phyloP scores from a whole-genome alignment of 2,113 vertebrate genomes.

The Passer domesticus region DNA sequence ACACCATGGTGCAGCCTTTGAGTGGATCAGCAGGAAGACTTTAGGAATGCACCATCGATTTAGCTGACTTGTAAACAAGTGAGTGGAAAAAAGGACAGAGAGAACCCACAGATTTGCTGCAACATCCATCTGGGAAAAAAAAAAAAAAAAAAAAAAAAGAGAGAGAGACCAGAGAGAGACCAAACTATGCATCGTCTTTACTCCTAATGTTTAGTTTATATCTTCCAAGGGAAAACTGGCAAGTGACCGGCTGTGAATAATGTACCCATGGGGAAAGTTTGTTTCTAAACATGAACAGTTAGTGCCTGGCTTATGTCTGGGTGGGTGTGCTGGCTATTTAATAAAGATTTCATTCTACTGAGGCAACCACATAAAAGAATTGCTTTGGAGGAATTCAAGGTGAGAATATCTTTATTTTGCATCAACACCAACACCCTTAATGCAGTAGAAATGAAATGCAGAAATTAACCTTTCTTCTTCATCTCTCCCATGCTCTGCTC shows the following conservation, averaged over 20 bases:
- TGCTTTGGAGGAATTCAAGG: slow-evolving; percentile 51
- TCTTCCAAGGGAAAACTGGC: slow-evolving; percentile 51
- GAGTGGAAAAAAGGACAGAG: background rate
- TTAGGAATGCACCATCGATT: background rate
- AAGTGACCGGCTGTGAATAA: slow-evolving; percentile 55
- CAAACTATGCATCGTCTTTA: background rate
- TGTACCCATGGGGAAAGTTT: slow-evolving; percentile 57
- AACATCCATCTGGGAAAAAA: background rate
- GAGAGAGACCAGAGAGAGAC: background rate
- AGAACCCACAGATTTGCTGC: background rate
- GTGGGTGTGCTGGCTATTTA: slow-evolving; percentile 50
- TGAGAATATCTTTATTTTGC: slow-evolving; percentile 50
- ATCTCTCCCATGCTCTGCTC: background rate
- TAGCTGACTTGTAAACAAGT: background rate
- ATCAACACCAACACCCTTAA: slow-evolving; percentile 4
- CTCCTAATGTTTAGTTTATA: slow-evolving; percentile 33
- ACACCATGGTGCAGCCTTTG: background rate
- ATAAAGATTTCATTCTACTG: slow-evolving; percentile 22
- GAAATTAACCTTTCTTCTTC: background rate
- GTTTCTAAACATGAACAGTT: slow-evolving; percentile 46
- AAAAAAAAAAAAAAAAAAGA: background rate
- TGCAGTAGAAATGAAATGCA: background rate
- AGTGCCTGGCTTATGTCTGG: slow-evolving; percentile 56
- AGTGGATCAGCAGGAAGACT: background rate
- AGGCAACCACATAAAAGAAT: slow-evolving; percentile 55